Evolutionary conservation across 1,140 invertebrate genomes (phyloP).

Genomic region (Drosophila ambigua): DNA sequence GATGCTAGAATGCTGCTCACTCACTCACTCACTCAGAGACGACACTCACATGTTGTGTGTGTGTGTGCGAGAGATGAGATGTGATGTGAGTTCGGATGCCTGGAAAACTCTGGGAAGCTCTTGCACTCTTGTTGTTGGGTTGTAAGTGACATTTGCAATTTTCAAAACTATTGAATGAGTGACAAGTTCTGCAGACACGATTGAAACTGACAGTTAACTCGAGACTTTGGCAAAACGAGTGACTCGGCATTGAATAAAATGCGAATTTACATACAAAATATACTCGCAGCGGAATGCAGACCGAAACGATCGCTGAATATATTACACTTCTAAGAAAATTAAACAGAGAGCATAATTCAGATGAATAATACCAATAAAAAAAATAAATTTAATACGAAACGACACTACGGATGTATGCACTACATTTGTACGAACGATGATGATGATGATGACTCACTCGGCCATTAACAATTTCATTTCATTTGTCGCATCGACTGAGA

Average conservation of each 20-base stretch:
- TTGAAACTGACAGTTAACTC: conserved; percentile 80
- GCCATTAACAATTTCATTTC: conserved; percentile 77
- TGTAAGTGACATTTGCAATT: conserved; percentile 84
- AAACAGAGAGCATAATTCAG: not conserved
- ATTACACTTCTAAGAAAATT: not conserved
- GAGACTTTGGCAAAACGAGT: conserved; percentile 35
- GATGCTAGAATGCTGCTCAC: conserved; percentile 58
- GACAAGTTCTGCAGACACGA: conserved; percentile 83
- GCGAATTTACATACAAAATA: conserved; percentile 3
- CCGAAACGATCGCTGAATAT: conserved; percentile 34
- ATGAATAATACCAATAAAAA: conserved; percentile 47
- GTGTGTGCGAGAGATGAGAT: conserved; percentile 22
- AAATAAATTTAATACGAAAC: conserved; percentile 54
- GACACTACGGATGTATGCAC: conserved; percentile 17
- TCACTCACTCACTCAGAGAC: conserved; percentile 25
- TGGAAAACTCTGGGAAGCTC: conserved; percentile 4
- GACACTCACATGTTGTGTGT: conserved; percentile 5
- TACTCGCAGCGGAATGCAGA: conserved; percentile 17
- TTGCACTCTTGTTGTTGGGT: conserved; percentile 53
- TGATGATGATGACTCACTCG: conserved; percentile 34
- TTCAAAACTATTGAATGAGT: conserved; percentile 84
- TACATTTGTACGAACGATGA: not conserved
- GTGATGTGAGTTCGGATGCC: too few species aligned
- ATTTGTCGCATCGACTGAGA: conserved; percentile 54
- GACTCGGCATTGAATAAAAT: conserved; percentile 32